Base-by-base conservation (phyloP, 2,113 vertebrate species). In the Tor tambroides region DNA sequence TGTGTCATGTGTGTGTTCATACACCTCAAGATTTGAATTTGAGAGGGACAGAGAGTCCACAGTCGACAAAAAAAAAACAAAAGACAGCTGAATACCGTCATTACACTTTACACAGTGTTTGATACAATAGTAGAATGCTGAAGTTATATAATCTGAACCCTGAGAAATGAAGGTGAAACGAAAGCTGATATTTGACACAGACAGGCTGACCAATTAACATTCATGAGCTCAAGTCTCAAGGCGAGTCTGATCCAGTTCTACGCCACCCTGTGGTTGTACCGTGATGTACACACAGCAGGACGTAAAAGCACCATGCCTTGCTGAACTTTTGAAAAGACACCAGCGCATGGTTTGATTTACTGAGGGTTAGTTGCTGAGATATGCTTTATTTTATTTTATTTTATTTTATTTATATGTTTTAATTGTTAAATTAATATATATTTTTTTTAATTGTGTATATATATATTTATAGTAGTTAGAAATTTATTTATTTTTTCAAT, bases 181-280 rank as follows among this genome's bases (percentile, higher is more conserved):
- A 78, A 30, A 28, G 3, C 9, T 51, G 56, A n/a, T 77, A 59
- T 19, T 71, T 21, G 32, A 63, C 26, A 54, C 38, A 5, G 69
- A 72, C 32, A 41, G 0, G 9, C 74, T 71, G 12, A 23, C 56
- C n/a, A 8, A 26, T 67, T 46, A 41, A 35, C 63, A 15, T 21
- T 75, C 79, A 41, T 51, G 38, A 49, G 63, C 19, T 72, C 32
- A 23, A 72, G 30, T 5, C 67, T 38, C 35, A 11, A 0, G 1
- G 32, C 0, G 35, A n/a, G 21, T 23, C 35, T 12, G 35, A 6
- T 74, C 10, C 35, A 41, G 30, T 85, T 69, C 49, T 28, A 61
- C 78, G 77, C 86, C 85, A 46, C 43, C 86, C 49, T 85, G 88
- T 87, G 88, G 88, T 54, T 43, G 9, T 32, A 9, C 43, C 3